Evolutionary conservation across 2,113 vertebrate genomes (phyloP).

Genomic region (Penelope pileata): DNA sequence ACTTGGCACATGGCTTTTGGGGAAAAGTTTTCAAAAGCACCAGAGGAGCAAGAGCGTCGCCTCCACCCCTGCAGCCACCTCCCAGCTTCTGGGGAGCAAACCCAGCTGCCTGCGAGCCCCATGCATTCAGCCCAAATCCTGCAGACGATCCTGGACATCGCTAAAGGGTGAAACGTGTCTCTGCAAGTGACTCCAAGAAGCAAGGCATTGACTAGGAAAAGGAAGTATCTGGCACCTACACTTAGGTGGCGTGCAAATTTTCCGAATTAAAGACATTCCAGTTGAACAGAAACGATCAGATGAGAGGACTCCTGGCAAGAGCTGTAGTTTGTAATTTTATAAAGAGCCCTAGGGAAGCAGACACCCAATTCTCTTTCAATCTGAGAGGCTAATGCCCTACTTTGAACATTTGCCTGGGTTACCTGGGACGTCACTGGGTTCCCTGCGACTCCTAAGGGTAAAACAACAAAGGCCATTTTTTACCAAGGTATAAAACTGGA

Average conservation of each 20-base stretch:
- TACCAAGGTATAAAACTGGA: not conserved
- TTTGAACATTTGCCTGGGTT: not conserved
- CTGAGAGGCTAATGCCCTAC: not conserved
- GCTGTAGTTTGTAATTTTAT: not conserved
- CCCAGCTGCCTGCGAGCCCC: accelerated
- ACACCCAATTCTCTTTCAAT: not conserved
- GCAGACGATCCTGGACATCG: not conserved
- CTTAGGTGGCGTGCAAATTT: not conserved
- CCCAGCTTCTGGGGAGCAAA: not conserved
- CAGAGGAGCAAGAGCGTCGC: not conserved
- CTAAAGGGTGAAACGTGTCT: not conserved
- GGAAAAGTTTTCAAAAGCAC: not conserved
- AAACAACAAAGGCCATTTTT: not conserved
- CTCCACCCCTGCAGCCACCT: not conserved
- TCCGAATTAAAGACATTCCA: slow-evolving; percentile 12
- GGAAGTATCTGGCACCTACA: not conserved
- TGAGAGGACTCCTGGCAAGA: not conserved
- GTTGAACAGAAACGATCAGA: not conserved
- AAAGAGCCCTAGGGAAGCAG: not conserved
- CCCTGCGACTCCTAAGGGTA: not conserved
- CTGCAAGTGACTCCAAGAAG: not conserved
- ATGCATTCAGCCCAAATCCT: not conserved
- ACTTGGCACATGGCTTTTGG: not conserved
- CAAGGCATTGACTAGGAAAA: not conserved
- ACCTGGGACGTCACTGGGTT: not conserved